Conservation (phyloP, 2,797 vertebrate species). For the Thalassophryne amazonica region DNA sequence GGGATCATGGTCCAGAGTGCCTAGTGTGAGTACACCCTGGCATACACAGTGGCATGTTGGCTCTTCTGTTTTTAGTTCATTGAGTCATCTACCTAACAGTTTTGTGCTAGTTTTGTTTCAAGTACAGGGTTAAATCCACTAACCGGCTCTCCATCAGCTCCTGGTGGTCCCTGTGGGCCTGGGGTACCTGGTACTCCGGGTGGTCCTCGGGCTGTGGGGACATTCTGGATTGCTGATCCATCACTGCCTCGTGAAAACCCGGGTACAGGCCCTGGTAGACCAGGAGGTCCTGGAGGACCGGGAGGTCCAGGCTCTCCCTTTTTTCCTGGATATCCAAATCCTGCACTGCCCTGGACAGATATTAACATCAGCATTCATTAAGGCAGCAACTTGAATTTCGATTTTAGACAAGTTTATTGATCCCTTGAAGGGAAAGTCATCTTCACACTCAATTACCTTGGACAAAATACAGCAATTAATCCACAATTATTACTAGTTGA, state of each 20-base stretch:
- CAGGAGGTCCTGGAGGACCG: constrained; percentile 72
- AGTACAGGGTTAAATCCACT: constrained; percentile 51
- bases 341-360: constrained; percentile 79
- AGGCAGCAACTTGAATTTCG: not conserved
- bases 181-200: constrained; percentile 72
- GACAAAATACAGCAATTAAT: too few species aligned
- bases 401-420: too few species aligned
- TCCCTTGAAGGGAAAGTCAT: too few species aligned
- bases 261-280: constrained; percentile 65
- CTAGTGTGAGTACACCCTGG: too few species aligned
- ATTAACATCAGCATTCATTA: not conserved
- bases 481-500: too few species aligned
- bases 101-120: not conserved
- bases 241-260: constrained; percentile 40
- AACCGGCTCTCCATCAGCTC: constrained; percentile 86
- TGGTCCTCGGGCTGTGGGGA: constrained; percentile 75
- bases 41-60: too few species aligned
- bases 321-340: constrained; percentile 84
- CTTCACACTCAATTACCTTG: too few species aligned
- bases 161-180: constrained; percentile 76
- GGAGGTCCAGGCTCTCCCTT: constrained; percentile 83
- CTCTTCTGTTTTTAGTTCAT: too few species aligned
- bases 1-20: too few species aligned
- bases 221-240: constrained; percentile 53
- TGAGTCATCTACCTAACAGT: too few species aligned